A percentile compares a stretch with the other conserved stretches of the same genome.
Conservation (phyloP, 64 coral and sea anemone species). For the Montipora cactus region DNA sequence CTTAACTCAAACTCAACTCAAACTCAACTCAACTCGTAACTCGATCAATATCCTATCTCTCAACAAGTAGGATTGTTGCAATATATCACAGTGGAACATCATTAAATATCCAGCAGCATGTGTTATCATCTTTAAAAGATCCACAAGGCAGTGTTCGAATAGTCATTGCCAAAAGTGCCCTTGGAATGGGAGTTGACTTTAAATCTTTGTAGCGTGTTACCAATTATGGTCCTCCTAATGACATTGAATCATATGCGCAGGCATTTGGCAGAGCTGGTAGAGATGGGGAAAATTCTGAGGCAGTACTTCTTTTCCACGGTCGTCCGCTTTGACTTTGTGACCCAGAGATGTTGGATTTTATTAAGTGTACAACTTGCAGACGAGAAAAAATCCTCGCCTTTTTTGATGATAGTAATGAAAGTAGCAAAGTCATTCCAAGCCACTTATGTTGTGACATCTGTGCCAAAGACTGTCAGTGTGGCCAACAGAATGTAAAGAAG, state of each 20-base stretch:
- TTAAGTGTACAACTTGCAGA: constrained; percentile 16
- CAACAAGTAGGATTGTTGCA: not conserved
- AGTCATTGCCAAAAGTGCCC: constrained; percentile 41
- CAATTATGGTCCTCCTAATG: constrained; percentile 38
- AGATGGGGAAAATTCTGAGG: constrained; percentile 22
- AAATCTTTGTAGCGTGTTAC: not conserved
- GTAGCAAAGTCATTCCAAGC: not conserved
- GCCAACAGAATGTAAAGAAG: not conserved
- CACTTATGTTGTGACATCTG: constrained; percentile 46
- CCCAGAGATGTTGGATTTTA: constrained; percentile 9
- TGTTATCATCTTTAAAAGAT: not conserved
- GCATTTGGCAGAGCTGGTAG: constrained; percentile 40
- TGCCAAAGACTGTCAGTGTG: constrained; percentile 6
- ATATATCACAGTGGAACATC: constrained; percentile 53
- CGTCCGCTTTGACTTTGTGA: not conserved
- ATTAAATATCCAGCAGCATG: constrained; percentile 3
- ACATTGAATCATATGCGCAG: constrained; percentile 34
- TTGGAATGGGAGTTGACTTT: constrained; percentile 62
- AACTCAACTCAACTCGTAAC: too few relatives aligned
- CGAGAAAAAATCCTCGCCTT: not conserved
- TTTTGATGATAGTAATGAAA: not conserved
- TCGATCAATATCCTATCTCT: too few relatives aligned
- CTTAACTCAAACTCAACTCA: too few relatives aligned
- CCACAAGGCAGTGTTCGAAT: constrained; percentile 24
- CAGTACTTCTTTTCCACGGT: constrained; percentile 7